Percentiles rank a stretch among this genome's conserved stretches.
Evolutionary conservation across 2,797 vertebrate genomes (phyloP).

Genomic region (Sardinella longiceps): DNA sequence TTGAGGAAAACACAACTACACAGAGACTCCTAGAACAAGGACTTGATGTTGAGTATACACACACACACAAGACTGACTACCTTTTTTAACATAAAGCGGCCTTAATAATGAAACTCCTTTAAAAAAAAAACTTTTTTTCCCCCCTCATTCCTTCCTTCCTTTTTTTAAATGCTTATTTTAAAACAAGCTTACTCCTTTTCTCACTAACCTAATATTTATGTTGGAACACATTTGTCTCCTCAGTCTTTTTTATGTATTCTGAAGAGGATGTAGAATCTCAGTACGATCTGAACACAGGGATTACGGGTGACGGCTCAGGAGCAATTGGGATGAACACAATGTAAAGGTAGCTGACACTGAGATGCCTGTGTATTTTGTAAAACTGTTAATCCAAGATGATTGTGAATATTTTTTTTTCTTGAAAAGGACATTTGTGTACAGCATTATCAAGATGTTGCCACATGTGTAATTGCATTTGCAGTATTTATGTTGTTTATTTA

Average conservation of each 20-base stretch:
- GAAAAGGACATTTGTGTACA: conserved; percentile 73
- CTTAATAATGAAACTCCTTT: conserved; percentile 61
- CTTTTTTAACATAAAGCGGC: conserved; percentile 66
- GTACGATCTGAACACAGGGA: conserved; percentile 21
- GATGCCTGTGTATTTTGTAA: conserved; percentile 65
- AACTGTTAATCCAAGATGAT: conserved; percentile 61
- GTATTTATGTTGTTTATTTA: conserved; percentile 88
- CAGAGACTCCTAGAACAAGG: conserved; percentile 37
- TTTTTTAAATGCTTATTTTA: conserved; percentile 50
- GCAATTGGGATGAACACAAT: conserved; percentile 52
- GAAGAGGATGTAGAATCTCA: conserved; percentile 65
- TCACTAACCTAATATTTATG: conserved; percentile 27
- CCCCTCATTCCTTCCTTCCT: conserved; percentile 44
- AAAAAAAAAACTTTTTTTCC: conserved; percentile 47
- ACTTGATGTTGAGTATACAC: conserved; percentile 44
- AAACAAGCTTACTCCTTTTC: conserved; percentile 28
- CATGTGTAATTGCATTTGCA: conserved; percentile 77
- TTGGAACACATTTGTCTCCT: conserved; percentile 17
- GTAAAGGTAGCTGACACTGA: conserved; percentile 80
- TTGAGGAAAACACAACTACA: conserved; percentile 45
- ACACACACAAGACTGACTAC: conserved; percentile 56
- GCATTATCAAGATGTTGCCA: conserved; percentile 77
- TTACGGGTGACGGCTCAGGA: conserved; percentile 1
- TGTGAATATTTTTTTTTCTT: conserved; percentile 72
- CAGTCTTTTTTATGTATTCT: conserved; percentile 32